Evolutionary conservation across 2,113 vertebrate species (phyloP), one percentile per base, ranked within the genome.

Genomic region (Poeciliopsis prolifica): DNA sequence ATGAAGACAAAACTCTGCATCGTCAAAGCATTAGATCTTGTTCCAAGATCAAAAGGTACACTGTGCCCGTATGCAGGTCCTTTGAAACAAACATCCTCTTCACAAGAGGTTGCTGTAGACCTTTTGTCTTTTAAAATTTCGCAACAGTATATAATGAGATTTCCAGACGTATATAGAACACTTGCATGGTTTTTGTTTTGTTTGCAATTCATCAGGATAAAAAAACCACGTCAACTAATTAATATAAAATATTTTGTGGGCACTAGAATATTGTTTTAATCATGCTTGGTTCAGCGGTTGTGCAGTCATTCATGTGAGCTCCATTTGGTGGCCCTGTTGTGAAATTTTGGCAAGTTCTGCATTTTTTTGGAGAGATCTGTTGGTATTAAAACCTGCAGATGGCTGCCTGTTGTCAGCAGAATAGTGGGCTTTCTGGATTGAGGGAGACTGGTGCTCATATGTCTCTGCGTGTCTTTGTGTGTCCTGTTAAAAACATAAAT

Each of bases 311-410:
- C 11, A 65, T 60, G 74, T 72, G 66, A 82, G 77, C 74, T 71
- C 40, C 70, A 72, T 74, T 87, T 48, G 44, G 44, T 87, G 76
- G 83, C 78, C 65, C 58, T 81, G 70, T 61, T 67, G 61, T 70
- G 61, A 61, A 72, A 80, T 83, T 79, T 86, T 88, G 86, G 82
- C 81, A 15, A 26, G 28, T 70, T 65, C 40, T 73, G 17, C 65
- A 65, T 48, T 80, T 58, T 13, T 82, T 84, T 86, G 74, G 81
- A 74, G 68, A 78, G 72, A 76, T 77, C 29, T 81, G 72, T 61
- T 63, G 79, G 77, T 87, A 82, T 81, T 82, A 72, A 87, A 87
- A 79, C 71, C 79, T 78, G 80, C 86, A 86, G 75, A 85, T 85
- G 67, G 72, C 83, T 81, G 80, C 83, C 77, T 87, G 80, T 71